phyloP scores from a whole-genome alignment of 2,797 vertebrate genomes.

The Ataeniobius toweri region DNA sequence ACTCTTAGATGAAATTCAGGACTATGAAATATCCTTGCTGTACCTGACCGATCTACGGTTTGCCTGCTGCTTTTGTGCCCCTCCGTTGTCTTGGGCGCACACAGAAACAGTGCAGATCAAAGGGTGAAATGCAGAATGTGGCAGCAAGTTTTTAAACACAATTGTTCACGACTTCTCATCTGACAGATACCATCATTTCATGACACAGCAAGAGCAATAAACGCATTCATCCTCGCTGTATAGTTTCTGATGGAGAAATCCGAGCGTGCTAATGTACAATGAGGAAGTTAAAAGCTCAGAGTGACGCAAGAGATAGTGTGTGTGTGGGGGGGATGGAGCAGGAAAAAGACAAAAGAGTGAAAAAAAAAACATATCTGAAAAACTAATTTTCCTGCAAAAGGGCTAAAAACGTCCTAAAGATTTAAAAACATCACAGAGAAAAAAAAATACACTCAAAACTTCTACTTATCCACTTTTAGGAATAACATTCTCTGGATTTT shows the following conservation, averaged over 20 bases:
- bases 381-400: background rate
- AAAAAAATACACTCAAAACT: slow-evolving; percentile 6
- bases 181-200: slow-evolving; percentile 33
- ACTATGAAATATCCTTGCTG: slow-evolving; percentile 51
- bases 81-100: slow-evolving; percentile 23
- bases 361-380: slow-evolving; percentile 6
- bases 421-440: slow-evolving; percentile 2
- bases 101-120: slow-evolving; percentile 38
- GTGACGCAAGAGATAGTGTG: background rate
- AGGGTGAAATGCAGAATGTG: slow-evolving; percentile 45
- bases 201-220: slow-evolving; percentile 27
- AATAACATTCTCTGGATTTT: slow-evolving; percentile 41
- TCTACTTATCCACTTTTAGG: slow-evolving; percentile 15
- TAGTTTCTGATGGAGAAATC: background rate
- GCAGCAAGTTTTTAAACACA: slow-evolving; percentile 64
- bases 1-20: slow-evolving; percentile 46
- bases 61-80: slow-evolving; percentile 24
- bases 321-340: slow-evolving; percentile 3
- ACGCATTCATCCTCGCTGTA: slow-evolving; percentile 12
- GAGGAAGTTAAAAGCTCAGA: slow-evolving; percentile 6
- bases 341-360: slow-evolving; percentile 1
- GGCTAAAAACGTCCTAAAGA: background rate
- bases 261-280: background rate
- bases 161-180: slow-evolving; percentile 60
- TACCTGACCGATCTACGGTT: slow-evolving; percentile 51